Evolutionary conservation across 2,113 vertebrate species (phyloP), one percentile per base, ranked within the genome.

Genomic region (Corythoichthys haematopterus): DNA sequence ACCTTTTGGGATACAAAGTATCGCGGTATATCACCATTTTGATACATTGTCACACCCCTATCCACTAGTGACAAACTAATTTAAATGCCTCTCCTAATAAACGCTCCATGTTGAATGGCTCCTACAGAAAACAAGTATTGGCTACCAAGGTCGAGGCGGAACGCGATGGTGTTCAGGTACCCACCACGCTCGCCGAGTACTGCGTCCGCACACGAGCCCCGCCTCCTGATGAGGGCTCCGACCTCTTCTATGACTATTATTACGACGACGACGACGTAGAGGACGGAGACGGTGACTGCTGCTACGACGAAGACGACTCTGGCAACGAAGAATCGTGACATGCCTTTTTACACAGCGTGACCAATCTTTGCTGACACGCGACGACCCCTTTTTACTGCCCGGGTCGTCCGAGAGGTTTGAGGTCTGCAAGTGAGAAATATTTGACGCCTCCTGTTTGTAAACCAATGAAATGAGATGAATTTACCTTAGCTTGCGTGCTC

Each of bases 171-270:
- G 96, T 99, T 66, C 98, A 96, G 85, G 97, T 99, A 7, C 97
- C 97, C 76, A 98, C 94, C 71, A 99, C 97, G 0, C 88, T 99
- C 88, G 97, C 97, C 0, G 96, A 99, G 85, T 98, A 98, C 82
- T 99, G 97, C 0, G 91, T 99, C 74, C 95, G 95, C 83, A 97
- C 94, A 9, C 95, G 94, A 40, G 95, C 93, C 2, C 95, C 96
- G 0, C 88, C 91, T 50, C 91, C 93, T 0, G 96, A 97, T 1
- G 95, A 98, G 80, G 95, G 95, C 81, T 95, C 95, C 0, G 97
- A 98, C 82, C 93, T 98, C 67, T 95, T 98, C 88, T 98, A 98
- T 1, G 96, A 98, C 3, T 94, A 98, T 85, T 95, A 96, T 84
- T 98, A 96, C 0, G 96, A 98, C 13, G 96, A 98, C 2, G 94